Evolutionary conservation across 2,113 vertebrate species (phyloP), one percentile per base, ranked within the genome.

Genomic region (Scortum barcoo): DNA sequence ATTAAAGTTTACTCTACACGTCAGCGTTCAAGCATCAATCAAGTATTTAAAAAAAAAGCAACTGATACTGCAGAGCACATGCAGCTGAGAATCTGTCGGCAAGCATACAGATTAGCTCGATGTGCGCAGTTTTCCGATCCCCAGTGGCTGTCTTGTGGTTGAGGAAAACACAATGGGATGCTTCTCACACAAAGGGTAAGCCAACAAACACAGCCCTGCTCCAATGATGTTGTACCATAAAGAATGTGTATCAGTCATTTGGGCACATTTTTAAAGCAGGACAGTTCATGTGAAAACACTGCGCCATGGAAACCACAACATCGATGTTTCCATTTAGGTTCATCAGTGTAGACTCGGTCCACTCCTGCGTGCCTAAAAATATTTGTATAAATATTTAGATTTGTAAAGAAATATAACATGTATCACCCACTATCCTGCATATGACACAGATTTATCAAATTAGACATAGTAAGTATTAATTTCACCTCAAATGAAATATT

Each of bases 121-220:
- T 56, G 44, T 33, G 46, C 16, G 22, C 33, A 44, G n/a, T 83
- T 65, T 67, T 85, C 24, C 5, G 11, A 33, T 73, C 46, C 65
- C 42, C 40, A 81, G 63, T 54, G 62, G 51, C 60, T 72, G 58
- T 53, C 57, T 62, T 87, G 77, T 78, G 82, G 84, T 79, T 40
- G 46, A 57, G 40, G 26, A 65, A 77, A 73, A 80, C 66, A 88
- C 76, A 74, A 76, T 72, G 58, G 28, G 46, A 86, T 73, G 72
- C 11, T 71, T 84, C 33, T 57, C 60, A 81, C 53, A 82, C 71
- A 84, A 85, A 72, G 69, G 56, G 57, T 62, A 62, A 70, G 38
- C 50, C 30, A 72, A 73, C 3, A 73, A 90, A 30, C 44, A 86
- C 51, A 62, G 56, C 38, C 22, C 33, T 66, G 13, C 54, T 69